Base-by-base conservation (phyloP, 1,140 invertebrate genomes). In the Diachasma alloeum region DNA sequence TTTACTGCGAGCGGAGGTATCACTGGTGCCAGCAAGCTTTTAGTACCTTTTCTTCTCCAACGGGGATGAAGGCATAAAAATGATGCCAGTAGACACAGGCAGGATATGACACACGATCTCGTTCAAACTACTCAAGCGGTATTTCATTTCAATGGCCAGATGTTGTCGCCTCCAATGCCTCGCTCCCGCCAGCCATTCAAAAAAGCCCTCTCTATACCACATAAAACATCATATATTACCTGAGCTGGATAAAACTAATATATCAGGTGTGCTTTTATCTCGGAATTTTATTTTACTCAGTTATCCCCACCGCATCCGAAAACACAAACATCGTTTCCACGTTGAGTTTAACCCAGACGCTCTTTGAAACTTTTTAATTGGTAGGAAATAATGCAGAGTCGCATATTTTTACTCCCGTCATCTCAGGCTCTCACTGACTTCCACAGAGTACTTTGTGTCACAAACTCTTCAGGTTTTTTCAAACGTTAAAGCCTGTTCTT, bases 141-240 rank as follows among this genome's bases (percentile, higher is more conserved):
- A 83, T 83, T 81, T 83, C 82, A 83, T 81, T 81, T 78, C 79
- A 81, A 81, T 83, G 80, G 80, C 81, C 82, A 83, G 82, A 83
- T 82, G 82, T 82, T 83, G 82, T 83, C 82, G 76, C 80, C 77
- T 79, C 31, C 76, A 78, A 42, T 36, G 39, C 31, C 48, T 46
- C 71, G 72, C 78, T 74, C 72, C 59, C 79, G n/a, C 77, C 80
- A 72, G 77, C 79, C 75, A 81, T 80, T 83, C 79, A 77, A 74
- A 53, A 63, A 63, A 26, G 59, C 4, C 17, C n/a, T 59, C 53
- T 59, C 13, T 63, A 26, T 68, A 68, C 68, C 59, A 31, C n/a
- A 22, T 24, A 68, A 77, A 48, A 53, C 17, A 36, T 37, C 56
- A 11, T 46, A 26, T 13, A 63, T 63, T 63, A 63, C 24, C 24